phyloP scores from a whole-genome alignment of 2,797 vertebrate species.

The Choloepus didactylus region DNA sequence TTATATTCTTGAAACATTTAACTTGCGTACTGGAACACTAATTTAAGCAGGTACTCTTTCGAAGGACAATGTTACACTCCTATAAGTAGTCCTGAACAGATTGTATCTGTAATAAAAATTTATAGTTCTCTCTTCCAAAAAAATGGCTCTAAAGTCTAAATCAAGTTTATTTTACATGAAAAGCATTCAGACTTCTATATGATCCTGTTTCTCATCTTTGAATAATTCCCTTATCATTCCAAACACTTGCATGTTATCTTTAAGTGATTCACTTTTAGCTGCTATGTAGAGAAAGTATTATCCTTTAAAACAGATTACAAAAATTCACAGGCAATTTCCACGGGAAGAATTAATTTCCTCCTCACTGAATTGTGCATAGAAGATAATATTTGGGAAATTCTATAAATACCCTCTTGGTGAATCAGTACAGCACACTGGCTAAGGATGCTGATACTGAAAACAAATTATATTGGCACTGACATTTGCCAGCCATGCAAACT shows the following conservation, averaged over 20 bases:
- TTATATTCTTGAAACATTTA: constrained; percentile 54
- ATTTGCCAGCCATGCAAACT: neutral
- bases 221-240: constrained; percentile 58
- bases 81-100: constrained; percentile 3
- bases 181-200: neutral
- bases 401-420: neutral
- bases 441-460: neutral
- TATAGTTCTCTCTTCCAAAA: constrained; percentile 44
- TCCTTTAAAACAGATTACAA: constrained; percentile 68
- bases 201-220: constrained; percentile 59
- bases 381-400: neutral
- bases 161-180: constrained; percentile 51
- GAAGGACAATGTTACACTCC: neutral
- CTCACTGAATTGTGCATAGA: constrained; percentile 69
- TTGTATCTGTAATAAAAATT: constrained; percentile 26
- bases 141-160: neutral
- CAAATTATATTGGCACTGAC: neutral
- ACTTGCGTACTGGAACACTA: neutral
- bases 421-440: neutral
- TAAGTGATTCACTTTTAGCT: constrained; percentile 70
- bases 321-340: constrained; percentile 60
- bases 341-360: constrained; percentile 16
- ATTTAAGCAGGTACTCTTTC: neutral
- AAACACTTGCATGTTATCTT: constrained; percentile 43
- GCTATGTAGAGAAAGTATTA: constrained; percentile 30